Percentiles rank a stretch among this genome's conserved stretches.
phyloP scores from a whole-genome alignment of 2,888 invertebrate genomes.

The Rhopalosiphum nymphaeae region DNA sequence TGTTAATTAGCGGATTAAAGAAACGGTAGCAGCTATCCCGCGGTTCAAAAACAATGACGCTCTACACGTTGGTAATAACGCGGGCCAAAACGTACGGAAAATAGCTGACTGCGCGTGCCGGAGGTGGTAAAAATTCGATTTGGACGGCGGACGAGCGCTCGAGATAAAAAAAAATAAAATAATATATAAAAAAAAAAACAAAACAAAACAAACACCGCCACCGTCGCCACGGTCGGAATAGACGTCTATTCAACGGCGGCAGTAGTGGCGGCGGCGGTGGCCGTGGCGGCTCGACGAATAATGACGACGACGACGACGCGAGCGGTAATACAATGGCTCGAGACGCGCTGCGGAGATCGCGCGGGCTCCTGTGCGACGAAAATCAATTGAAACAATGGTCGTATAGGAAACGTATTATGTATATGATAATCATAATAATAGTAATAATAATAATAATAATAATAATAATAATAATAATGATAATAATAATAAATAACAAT shows the following conservation, averaged over 20 bases:
- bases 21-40: slow-evolving; percentile 64
- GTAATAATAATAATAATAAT: slow-evolving; percentile 2
- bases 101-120: slow-evolving; percentile 56
- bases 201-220: slow-evolving; percentile 42
- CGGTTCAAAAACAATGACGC: slow-evolving; percentile 61
- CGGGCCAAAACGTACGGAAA: background rate
- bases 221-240: slow-evolving; percentile 25
- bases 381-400: slow-evolving; percentile 62
- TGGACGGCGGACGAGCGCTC: slow-evolving; percentile 32
- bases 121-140: slow-evolving; percentile 65
- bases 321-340: slow-evolving; percentile 43
- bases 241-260: slow-evolving; percentile 48
- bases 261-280: background rate
- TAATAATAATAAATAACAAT: slow-evolving; percentile 31
- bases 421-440: slow-evolving; percentile 47
- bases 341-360: slow-evolving; percentile 29
- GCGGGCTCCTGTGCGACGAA: slow-evolving; percentile 59
- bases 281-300: slow-evolving; percentile 49
- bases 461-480: background rate
- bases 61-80: slow-evolving; percentile 22
- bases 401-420: slow-evolving; percentile 40
- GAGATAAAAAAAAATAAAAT: slow-evolving; percentile 16
- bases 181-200: background rate
- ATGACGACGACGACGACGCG: slow-evolving; percentile 10
- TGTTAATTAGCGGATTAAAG: slow-evolving; percentile 65